A percentile compares a stretch with the other conserved stretches of the same genome.
These are phyloP conservation scores for Poeciliopsis turrubarensis DNA, from an alignment of 2,113 vertebrate species.

Conservation along the genomic window DNA sequence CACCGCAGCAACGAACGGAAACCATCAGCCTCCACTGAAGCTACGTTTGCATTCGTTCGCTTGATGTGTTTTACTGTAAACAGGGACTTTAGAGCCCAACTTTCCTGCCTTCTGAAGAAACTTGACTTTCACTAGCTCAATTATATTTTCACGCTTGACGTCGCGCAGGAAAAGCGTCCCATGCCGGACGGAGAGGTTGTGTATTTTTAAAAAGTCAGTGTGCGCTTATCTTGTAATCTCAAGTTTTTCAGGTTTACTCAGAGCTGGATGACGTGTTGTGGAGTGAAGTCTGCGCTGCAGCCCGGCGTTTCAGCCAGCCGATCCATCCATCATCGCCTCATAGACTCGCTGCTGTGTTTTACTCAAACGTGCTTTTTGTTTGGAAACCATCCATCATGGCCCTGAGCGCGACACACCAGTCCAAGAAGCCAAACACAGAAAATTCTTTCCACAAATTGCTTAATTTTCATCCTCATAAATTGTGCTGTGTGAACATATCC, in stretches of 20 bases:
- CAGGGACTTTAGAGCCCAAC: conserved; percentile 29
- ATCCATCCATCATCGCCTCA: conserved; percentile 63
- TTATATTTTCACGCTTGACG: conserved; percentile 44
- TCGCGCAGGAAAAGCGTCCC: conserved; percentile 31
- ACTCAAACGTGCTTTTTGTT: conserved; percentile 73
- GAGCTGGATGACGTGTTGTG: conserved; percentile 17
- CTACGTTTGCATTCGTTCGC: background rate
- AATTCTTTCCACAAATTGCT: background rate
- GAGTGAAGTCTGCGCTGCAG: conserved; percentile 23
- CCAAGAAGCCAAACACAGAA: conserved; percentile 7
- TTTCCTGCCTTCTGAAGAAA: background rate
- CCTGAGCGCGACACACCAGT: conserved; percentile 30
- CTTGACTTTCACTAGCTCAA: conserved; percentile 22
- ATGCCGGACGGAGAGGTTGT: conserved; percentile 18
- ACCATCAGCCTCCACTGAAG: conserved; percentile 26
- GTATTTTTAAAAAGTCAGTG: conserved; percentile 25
- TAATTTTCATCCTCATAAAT: background rate
- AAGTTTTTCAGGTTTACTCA: conserved; percentile 17
- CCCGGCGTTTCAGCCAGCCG: conserved; percentile 36
- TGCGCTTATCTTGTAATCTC: conserved; percentile 30
- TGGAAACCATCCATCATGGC: conserved; percentile 72
- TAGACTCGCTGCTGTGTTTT: conserved; percentile 44
- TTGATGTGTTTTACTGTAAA: conserved; percentile 25
- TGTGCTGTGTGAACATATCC: background rate
- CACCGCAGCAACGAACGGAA: background rate